Base-by-base conservation (phyloP, 2,797 vertebrate genomes). In the Neomorphus geoffroyi region DNA sequence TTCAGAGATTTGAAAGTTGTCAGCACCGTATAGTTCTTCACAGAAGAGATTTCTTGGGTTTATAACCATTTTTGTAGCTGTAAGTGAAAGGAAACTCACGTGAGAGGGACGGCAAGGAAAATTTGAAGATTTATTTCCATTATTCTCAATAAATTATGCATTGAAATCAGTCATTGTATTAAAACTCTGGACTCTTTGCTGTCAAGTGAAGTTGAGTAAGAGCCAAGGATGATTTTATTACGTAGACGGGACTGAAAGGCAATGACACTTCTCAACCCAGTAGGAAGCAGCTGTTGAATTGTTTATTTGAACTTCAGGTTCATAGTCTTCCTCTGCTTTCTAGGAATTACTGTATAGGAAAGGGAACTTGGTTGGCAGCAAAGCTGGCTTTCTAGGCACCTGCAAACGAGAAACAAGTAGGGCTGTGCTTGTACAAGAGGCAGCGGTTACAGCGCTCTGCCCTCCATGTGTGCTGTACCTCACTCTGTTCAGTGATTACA, bases 261-360 rank as follows among this genome's bases (percentile, higher is more conserved):
- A 50, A 15, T 23, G 9, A 39, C 53, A 48, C 37, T 91, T 65
- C 61, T 50, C 24, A 57, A 21, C 30, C 14, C 70, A 56, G 46
- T 22, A 92, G 45, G 71, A 89, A 82, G 33, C 88, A 87, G 72
- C 94, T 89, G 88, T 81, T 50, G 69, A 65, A 11, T 6, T 54
- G 16, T 67, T 74, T 45, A 57, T 9, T 74, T 73, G 26, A 35
- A 32, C 8, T n/a, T 13, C 43, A 18, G 18, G 21, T 27, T 11
- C 28, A 23, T 54, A 48, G 60, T 41, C 37, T 73, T 41, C 27
- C 72, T 22, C 1, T 12, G 62, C 86, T 78, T 93, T 94, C 87
- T 58, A 95, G 75, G 89, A 92, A 83, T 53, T 13, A 11, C 57
- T 16, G 2, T 4, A 7, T 30, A 45, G 43, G 70, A 70, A 60